A percentile compares a stretch with the other conserved stretches of the same genome.
These are phyloP conservation scores for Tolmerus cingulatus DNA, from an alignment of 2,888 invertebrate species.

Conservation along the genomic window DNA sequence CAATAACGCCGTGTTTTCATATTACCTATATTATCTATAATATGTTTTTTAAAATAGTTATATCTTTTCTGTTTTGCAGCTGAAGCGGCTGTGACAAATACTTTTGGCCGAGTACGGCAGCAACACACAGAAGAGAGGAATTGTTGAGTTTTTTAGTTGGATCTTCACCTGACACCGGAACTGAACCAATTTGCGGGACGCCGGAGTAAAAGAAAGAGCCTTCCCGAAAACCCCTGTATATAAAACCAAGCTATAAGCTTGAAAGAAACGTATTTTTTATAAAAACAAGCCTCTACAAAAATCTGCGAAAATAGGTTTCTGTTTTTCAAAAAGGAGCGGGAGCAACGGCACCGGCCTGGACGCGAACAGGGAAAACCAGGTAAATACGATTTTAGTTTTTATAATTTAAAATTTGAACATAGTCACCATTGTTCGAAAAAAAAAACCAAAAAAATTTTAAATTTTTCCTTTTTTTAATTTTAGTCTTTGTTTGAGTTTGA, in stretches of 20 bases:
- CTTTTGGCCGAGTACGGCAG: constrained; percentile 45
- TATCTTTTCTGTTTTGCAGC: constrained; percentile 28
- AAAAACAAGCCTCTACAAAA: constrained; percentile 35
- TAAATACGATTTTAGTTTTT: background rate
- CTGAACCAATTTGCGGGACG: background rate
- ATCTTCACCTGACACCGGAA: background rate
- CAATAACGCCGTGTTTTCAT: background rate
- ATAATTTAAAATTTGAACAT: background rate
- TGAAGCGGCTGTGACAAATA: constrained; percentile 48
- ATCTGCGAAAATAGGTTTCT: constrained; percentile 48
- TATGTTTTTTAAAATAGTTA: background rate
- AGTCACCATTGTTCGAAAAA: background rate
- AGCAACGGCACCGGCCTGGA: constrained; percentile 49
- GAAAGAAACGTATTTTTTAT: background rate
- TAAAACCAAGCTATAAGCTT: background rate
- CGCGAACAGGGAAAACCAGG: constrained; percentile 47
- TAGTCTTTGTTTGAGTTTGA: constrained; percentile 31
- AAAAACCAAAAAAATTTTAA: background rate
- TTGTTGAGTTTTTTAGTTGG: constrained; percentile 25
- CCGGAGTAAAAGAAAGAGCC: background rate
- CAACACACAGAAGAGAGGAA: background rate
- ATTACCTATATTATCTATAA: background rate
- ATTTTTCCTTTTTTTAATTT: background rate
- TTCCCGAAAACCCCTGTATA: background rate
- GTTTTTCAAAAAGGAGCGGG: constrained; percentile 47